phyloP scores from a whole-genome alignment of 2,797 vertebrate species.

The Rhabdophis nuchalis region DNA sequence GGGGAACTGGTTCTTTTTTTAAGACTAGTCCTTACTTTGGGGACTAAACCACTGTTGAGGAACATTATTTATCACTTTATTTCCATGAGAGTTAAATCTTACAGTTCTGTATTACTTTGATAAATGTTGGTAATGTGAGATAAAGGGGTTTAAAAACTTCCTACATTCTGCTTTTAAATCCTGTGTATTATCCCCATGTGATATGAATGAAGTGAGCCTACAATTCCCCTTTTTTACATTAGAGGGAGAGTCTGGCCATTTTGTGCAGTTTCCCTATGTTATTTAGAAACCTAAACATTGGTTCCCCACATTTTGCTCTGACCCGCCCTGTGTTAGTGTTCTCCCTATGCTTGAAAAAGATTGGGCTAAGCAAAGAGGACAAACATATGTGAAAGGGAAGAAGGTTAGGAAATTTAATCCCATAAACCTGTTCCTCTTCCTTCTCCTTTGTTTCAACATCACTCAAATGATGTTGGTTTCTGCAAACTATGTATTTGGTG shows the following conservation, averaged over 20 bases:
- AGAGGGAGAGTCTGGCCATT: not conserved
- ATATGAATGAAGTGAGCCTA: not conserved
- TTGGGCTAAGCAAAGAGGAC: not conserved
- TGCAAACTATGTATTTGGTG: not conserved
- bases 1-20: not conserved
- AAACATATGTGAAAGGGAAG: not conserved
- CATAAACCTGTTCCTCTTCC: not conserved
- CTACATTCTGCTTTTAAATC: not conserved
- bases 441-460: not conserved
- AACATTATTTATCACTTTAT: not conserved
- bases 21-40: not conserved
- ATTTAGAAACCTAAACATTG: not conserved
- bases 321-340: not conserved
- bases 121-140: not conserved
- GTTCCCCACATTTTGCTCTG: not conserved
- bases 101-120: not conserved
- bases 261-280: not conserved
- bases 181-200: not conserved
- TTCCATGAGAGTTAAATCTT: not conserved
- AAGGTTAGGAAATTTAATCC: not conserved
- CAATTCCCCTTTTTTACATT: not conserved
- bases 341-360: not conserved
- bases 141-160: not conserved
- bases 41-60: not conserved
- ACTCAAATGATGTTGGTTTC: not conserved